These are phyloP conservation scores for Andricus curvator DNA, from an alignment of 2,888 invertebrate species.

Conservation along the genomic window DNA sequence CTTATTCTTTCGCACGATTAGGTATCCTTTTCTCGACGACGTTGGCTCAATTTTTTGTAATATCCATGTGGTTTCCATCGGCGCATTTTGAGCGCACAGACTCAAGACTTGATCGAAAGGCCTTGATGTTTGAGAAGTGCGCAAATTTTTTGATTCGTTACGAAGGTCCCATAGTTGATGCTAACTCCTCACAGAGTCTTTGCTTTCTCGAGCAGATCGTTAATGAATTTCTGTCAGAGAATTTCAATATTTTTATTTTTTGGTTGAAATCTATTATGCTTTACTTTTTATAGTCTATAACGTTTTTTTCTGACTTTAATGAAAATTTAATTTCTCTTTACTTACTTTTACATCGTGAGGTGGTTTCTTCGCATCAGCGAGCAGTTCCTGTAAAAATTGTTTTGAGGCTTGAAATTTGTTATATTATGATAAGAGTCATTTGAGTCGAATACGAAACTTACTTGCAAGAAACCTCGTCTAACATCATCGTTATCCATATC, in stretches of 20 bases:
- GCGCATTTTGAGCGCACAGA: slow-evolving; percentile 48
- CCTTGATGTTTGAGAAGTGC: slow-evolving; percentile 59
- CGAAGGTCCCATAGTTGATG: slow-evolving; percentile 52
- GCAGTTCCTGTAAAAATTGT: slow-evolving; percentile 83
- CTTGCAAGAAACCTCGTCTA: slow-evolving; percentile 90
- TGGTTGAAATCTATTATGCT: slow-evolving; percentile 19
- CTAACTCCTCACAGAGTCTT: slow-evolving; percentile 87
- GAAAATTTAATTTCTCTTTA: background rate
- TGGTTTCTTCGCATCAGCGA: slow-evolving; percentile 92
- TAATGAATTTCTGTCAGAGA: slow-evolving; percentile 90
- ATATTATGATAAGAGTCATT: background rate
- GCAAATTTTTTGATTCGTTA: slow-evolving; percentile 65
- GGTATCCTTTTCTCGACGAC: slow-evolving; percentile 50
- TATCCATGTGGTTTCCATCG: slow-evolving; percentile 50
- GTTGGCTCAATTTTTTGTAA: slow-evolving; percentile 51
- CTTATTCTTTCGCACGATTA: slow-evolving; percentile 48
- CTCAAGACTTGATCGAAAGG: slow-evolving; percentile 20
- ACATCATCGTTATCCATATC: slow-evolving; percentile 95
- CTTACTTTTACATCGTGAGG: slow-evolving; percentile 92
- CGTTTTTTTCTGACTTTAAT: background rate
- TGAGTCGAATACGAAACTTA: slow-evolving; percentile 72
- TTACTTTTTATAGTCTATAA: background rate
- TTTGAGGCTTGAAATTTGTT: background rate
- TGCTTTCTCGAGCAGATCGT: slow-evolving; percentile 92
- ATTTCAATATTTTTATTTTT: slow-evolving; percentile 28